These are phyloP conservation scores for Malurus melanocephalus DNA, from an alignment of 2,113 vertebrate species.

Conservation along the genomic window DNA sequence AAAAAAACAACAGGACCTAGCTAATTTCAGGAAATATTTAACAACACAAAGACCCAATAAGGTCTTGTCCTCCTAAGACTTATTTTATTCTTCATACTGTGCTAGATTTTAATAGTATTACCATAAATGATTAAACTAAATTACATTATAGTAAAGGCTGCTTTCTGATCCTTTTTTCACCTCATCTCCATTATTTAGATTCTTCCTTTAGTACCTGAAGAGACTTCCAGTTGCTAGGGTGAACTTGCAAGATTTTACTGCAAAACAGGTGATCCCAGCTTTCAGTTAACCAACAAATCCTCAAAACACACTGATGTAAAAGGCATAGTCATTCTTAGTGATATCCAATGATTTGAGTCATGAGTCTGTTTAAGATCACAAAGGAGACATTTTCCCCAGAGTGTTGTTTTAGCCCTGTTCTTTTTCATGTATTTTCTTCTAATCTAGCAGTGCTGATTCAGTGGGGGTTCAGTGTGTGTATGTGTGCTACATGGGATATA, in stretches of 20 bases:
- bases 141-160: not conserved
- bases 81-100: not conserved
- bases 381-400: not conserved
- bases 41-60: not conserved
- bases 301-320: not conserved
- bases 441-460: not conserved
- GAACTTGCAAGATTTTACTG: not conserved
- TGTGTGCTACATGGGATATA: not conserved
- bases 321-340: not conserved
- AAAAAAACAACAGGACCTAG: not conserved
- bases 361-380: not conserved
- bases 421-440: not conserved
- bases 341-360: not conserved
- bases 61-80: not conserved
- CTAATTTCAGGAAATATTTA: not conserved
- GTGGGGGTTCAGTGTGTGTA: not conserved
- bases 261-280: not conserved
- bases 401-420: not conserved
- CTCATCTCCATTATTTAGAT: not conserved
- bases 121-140: not conserved
- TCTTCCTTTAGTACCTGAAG: not conserved
- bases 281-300: not conserved
- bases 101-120: not conserved
- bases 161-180: not conserved
- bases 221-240: not conserved